Conservation (phyloP, 1,140 invertebrate genomes). For the Ditylenchus dipsaci region DNA sequence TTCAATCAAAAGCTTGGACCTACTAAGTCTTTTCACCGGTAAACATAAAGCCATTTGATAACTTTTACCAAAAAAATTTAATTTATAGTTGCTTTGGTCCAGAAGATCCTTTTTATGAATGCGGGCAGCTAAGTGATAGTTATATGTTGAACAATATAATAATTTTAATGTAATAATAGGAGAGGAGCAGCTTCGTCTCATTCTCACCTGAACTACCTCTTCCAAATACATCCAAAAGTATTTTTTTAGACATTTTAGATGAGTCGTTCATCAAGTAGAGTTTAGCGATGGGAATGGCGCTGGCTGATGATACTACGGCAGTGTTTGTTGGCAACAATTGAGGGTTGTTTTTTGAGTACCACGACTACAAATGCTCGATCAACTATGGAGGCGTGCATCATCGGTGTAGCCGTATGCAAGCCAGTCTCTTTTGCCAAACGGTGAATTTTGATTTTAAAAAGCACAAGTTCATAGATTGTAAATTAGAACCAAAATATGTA, state of each 20-base stretch:
- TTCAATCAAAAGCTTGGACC: slow-evolving; percentile 4
- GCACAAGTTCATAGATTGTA: no score
- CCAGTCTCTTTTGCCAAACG: not conserved
- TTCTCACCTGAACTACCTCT: no score
- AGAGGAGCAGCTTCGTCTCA: no score
- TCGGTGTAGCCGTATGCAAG: not conserved
- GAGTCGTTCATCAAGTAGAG: no score
- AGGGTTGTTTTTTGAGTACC: not conserved
- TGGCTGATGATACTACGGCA: not conserved
- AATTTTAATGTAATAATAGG: not conserved
- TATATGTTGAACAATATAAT: not conserved
- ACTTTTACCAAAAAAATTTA: not conserved
- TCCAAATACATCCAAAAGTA: no score
- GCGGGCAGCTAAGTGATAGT: not conserved
- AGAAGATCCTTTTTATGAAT: not conserved
- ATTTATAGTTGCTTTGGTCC: not conserved
- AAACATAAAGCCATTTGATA: no score
- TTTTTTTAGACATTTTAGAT: no score
- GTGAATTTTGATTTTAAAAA: not conserved
- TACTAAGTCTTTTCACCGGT: not conserved
- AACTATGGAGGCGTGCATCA: not conserved
- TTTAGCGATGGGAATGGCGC: not conserved
- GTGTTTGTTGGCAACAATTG: not conserved
- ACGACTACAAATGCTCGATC: not conserved
- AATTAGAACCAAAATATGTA: no score